phyloP scores from a whole-genome alignment of 2,113 vertebrate genomes.

The Panthera tigris region DNA sequence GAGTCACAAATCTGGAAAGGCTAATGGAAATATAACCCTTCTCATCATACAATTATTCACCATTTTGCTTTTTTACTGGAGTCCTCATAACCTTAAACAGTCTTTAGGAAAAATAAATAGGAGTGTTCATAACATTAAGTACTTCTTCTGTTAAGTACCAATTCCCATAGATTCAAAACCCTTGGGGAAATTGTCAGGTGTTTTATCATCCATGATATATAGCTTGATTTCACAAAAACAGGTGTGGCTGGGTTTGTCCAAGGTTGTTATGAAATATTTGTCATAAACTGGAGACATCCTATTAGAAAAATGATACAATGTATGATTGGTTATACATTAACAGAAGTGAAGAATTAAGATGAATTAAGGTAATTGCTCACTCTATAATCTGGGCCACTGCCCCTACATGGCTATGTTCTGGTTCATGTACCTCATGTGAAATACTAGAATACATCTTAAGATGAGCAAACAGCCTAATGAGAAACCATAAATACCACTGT shows the following conservation, averaged over 20 bases:
- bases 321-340: neutral
- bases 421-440: neutral
- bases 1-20: neutral
- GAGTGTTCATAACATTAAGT: neutral
- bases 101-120: neutral
- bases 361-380: neutral
- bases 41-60: neutral
- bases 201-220: neutral
- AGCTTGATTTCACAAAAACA: neutral
- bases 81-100: neutral
- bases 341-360: neutral
- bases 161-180: neutral
- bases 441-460: neutral
- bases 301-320: neutral
- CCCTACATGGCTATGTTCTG: neutral
- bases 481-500: neutral
- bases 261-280: neutral
- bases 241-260: neutral
- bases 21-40: neutral
- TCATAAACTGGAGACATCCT: neutral
- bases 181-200: neutral
- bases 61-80: neutral
- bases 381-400: rapidly evolving
- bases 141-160: neutral
- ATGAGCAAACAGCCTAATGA: neutral